These are phyloP conservation scores for Limnephilus rhombicus DNA, from an alignment of 2,888 invertebrate species.

Conservation along the genomic window DNA sequence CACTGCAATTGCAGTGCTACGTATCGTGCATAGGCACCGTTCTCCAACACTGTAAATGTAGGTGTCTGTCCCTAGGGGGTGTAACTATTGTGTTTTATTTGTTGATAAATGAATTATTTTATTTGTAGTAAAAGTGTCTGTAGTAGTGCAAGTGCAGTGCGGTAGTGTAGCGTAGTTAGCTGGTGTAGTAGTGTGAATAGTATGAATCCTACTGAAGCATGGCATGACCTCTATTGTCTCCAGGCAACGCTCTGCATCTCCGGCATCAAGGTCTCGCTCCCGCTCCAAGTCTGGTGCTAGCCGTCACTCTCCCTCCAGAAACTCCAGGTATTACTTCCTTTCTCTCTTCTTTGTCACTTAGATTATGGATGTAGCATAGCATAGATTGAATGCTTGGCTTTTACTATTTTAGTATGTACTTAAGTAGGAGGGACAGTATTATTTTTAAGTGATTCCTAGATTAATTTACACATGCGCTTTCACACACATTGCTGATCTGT, in stretches of 20 bases:
- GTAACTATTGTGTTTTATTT: neutral
- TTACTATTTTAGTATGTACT: neutral
- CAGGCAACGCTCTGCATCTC: constrained; percentile 64
- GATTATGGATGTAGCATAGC: neutral
- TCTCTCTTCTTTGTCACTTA: neutral
- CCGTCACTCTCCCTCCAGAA: constrained; percentile 54
- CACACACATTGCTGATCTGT: neutral
- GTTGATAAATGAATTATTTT: neutral
- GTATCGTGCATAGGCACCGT: too few relatives aligned
- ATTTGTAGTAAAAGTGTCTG: neutral
- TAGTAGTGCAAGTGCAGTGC: neutral
- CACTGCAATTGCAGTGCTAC: too few relatives aligned
- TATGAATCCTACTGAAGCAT: constrained; percentile 53
- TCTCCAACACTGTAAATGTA: too few relatives aligned
- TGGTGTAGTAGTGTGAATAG: neutral
- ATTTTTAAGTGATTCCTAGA: neutral
- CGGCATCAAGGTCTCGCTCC: constrained; percentile 63
- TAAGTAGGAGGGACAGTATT: neutral
- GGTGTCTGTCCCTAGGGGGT: too few relatives aligned
- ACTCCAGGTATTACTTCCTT: constrained; percentile 57
- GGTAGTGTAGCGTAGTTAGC: neutral
- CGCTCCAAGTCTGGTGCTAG: constrained; percentile 63
- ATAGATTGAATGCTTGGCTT: constrained; percentile 1
- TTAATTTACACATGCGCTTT: neutral
- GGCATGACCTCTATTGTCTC: constrained; percentile 55